Conservation (phyloP, 2,888 invertebrate species). For the Drosophila limbata region DNA sequence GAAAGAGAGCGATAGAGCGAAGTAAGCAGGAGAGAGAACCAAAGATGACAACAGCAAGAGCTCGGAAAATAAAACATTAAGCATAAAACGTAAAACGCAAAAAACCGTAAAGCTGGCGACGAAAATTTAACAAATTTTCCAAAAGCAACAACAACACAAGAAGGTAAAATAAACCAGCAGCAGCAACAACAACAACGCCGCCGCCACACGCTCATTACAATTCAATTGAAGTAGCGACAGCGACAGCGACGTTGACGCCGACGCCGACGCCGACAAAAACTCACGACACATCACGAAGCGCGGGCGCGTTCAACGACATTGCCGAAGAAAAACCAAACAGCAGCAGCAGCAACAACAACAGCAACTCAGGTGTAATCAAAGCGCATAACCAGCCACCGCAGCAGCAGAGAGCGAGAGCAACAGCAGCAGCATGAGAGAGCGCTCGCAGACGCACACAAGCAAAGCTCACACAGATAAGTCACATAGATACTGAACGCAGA, state of each 20-base stretch:
- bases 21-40: background rate
- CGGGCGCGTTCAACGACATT: conserved; percentile 74
- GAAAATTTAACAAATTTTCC: conserved; percentile 80
- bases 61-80: conserved; percentile 30
- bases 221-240: conserved; percentile 72
- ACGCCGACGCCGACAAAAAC: conserved; percentile 23
- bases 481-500: conserved; percentile 49
- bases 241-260: conserved; percentile 52
- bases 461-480: conserved; percentile 64
- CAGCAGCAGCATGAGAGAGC: conserved; percentile 49
- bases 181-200: conserved; percentile 34
- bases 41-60: conserved; percentile 37
- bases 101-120: conserved; percentile 76
- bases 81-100: conserved; percentile 61
- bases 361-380: conserved; percentile 78
- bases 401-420: conserved; percentile 49
- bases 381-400: conserved; percentile 65
- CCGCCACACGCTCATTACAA: conserved; percentile 72
- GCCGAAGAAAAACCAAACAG: conserved; percentile 75
- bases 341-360: conserved; percentile 59
- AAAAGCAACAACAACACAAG: conserved; percentile 35
- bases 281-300: conserved; percentile 45
- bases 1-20: conserved; percentile 3
- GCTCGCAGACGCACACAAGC: conserved; percentile 25
- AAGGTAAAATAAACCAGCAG: conserved; percentile 24